Base-by-base conservation (phyloP, 37 sponge, comb jelly and placozoan species). In the Agelas oroides region DNA sequence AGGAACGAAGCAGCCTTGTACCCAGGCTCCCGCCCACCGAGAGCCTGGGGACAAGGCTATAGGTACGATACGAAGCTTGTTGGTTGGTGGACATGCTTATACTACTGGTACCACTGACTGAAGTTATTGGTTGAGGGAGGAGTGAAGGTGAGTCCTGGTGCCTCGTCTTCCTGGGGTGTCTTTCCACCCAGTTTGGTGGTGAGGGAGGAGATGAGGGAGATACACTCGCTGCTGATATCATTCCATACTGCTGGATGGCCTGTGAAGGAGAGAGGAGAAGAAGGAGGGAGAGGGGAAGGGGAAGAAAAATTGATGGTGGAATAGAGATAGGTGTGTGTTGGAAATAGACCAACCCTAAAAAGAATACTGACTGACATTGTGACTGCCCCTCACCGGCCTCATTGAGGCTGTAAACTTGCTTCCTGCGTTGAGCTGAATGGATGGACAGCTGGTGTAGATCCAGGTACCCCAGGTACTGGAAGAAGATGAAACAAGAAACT, bases 371-470 rank as follows among this genome's bases (percentile, higher is more conserved):
- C n/a, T n/a, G n/a, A n/a, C n/a, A n/a, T 46, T 3, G 46, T 46
- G 46, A 46, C 46, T 46, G 46, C 46, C 3, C 8, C 65, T 65
- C 34, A 60, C 83, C 83, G n/a, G 82, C 37, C 33, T 70, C 73
- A 68, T 76, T 67, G 30, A 93, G 61, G 30, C 90, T 80, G 56
- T 75, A 93, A 64, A 93, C 83, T 34, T 93, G 83, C 58, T 61
- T 65, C 28, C 93, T 80, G 20, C 93, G 77, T 2, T 40, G 14
- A 23, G 54, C 14, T 21, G 89, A 88, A 31, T 92, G 69, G 52
- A 87, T 52, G n/a, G 93, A 59, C 24, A 92, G 81, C 36, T 71
- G 79, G 35, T 74, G 53, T 28, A 89, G 82, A 65, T 93, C 94
- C 40, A 83, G 79, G 65, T 61, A 86, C 12, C 82, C 90, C 33